Percentiles rank a stretch among this genome's conserved stretches.
These are phyloP conservation scores for Harpalus rufipes DNA, from an alignment of 2,888 invertebrate genomes.

Conservation along the genomic window DNA sequence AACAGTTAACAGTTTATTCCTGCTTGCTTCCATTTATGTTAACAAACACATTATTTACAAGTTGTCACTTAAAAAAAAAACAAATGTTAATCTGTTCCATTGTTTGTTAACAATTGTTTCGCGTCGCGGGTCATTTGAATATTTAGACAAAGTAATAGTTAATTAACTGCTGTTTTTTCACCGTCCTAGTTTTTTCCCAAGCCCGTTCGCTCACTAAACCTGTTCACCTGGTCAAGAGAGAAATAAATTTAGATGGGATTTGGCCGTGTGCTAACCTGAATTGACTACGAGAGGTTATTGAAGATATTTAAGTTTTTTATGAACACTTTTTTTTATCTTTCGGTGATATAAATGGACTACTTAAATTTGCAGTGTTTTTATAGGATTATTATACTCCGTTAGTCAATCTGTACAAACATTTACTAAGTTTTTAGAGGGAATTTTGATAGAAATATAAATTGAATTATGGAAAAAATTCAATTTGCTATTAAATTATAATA, in stretches of 20 bases:
- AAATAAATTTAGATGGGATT: conserved; percentile 51
- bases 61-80: neutral
- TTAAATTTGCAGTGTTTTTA: neutral
- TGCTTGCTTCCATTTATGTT: neutral
- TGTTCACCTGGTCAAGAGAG: conserved; percentile 20
- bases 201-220: conserved; percentile 1
- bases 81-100: neutral
- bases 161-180: neutral
- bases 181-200: neutral
- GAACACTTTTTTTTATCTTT: neutral
- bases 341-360: neutral
- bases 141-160: conserved; percentile 6
- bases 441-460: neutral
- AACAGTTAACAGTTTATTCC: no score
- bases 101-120: neutral
- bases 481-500: neutral
- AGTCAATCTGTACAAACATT: neutral
- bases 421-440: neutral
- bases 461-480: neutral
- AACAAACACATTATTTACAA: neutral
- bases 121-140: neutral
- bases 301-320: conserved; percentile 1
- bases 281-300: conserved; percentile 11
- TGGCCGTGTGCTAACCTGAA: conserved; percentile 32
- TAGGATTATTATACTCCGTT: neutral